These are phyloP conservation scores for Isichthys henryi DNA, from an alignment of 2,113 vertebrate species.

Conservation along the genomic window DNA sequence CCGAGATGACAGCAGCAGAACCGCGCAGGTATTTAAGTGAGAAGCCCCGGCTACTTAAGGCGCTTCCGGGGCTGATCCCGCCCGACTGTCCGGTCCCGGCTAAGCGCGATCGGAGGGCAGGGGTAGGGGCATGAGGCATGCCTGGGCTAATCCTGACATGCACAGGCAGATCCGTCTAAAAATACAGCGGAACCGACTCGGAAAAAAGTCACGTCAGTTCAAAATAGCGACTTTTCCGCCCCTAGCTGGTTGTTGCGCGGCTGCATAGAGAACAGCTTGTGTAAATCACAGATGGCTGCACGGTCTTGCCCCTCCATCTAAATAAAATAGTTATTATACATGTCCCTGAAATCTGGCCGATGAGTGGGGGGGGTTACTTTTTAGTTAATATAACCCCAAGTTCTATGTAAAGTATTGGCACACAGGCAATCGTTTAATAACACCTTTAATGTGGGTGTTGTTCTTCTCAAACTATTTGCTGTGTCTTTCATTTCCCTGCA, in stretches of 20 bases:
- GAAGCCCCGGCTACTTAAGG: background rate
- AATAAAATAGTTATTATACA: background rate
- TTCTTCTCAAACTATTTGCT: background rate
- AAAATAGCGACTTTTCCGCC: background rate
- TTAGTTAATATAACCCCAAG: background rate
- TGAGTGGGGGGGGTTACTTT: background rate
- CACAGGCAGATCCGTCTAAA: slow-evolving; percentile 41
- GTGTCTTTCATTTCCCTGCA: background rate
- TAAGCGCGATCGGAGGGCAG: slow-evolving; percentile 31
- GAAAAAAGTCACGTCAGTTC: background rate
- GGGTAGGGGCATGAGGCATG: slow-evolving; percentile 36
- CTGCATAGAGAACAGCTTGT: background rate
- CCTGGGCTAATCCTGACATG: slow-evolving; percentile 55
- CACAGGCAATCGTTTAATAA: background rate
- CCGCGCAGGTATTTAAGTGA: background rate
- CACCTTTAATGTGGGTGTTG: background rate
- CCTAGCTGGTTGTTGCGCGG: background rate
- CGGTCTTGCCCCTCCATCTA: background rate
- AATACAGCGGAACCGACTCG: background rate
- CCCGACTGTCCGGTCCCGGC: background rate
- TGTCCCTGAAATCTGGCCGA: background rate
- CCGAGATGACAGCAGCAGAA: background rate
- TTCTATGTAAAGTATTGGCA: background rate
- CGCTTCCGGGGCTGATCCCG: background rate
- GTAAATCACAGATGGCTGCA: background rate